phyloP scores from a whole-genome alignment of 2,113 vertebrate genomes.

The Myiagra hebetior region DNA sequence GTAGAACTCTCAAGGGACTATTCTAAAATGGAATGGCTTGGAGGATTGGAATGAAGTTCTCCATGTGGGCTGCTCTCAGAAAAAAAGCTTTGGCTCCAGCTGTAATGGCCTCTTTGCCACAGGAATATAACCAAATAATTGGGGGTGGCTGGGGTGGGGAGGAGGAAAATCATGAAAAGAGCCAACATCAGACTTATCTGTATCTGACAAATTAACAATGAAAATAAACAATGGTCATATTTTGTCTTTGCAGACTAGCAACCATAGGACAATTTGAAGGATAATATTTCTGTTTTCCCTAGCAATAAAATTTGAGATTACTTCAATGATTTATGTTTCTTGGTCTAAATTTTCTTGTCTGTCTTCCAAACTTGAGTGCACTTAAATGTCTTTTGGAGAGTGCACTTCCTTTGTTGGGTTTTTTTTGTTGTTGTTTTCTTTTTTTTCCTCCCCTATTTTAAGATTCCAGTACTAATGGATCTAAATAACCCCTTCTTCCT shows the following conservation, averaged over 20 bases:
- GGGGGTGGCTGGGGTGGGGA: background rate
- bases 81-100: background rate
- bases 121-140: background rate
- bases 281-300: constrained; percentile 10
- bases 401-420: background rate
- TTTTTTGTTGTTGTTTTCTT: background rate
- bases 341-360: constrained; percentile 22
- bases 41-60: constrained; percentile 6
- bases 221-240: background rate
- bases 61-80: background rate
- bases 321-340: constrained; percentile 30
- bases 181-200: background rate
- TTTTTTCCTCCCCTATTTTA: background rate
- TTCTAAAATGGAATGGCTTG: background rate
- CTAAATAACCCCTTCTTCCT: constrained; percentile 30
- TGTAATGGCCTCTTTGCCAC: background rate
- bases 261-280: background rate
- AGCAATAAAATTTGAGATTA: background rate
- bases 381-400: constrained; percentile 16
- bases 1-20: background rate
- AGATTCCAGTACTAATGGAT: constrained; percentile 31
- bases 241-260: background rate
- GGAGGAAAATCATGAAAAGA: background rate
- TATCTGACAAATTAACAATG: constrained; percentile 2
- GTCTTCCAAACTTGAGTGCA: constrained; percentile 16